Percentiles rank a stretch among this genome's conserved stretches.
Evolutionary conservation across 2,113 vertebrate species (phyloP).

Genomic region (Jaculus jaculus): DNA sequence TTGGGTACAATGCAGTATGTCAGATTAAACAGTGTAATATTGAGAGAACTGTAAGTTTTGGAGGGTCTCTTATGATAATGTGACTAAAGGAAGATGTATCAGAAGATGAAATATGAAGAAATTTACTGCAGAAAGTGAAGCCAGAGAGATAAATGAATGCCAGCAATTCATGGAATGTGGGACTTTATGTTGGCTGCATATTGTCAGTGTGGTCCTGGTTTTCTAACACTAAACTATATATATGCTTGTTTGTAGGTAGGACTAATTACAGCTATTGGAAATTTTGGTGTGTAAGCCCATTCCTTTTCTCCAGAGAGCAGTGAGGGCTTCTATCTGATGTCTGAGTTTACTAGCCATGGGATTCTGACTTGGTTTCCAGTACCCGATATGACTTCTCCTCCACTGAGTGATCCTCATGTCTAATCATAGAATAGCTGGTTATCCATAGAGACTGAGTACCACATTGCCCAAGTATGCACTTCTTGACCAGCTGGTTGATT

Average conservation of each 20-base stretch:
- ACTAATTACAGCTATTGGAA: neutral
- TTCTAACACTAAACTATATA: neutral
- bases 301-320: too few relatives aligned
- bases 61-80: neutral
- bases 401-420: too few relatives aligned
- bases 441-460: too few relatives aligned
- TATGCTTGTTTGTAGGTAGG: neutral
- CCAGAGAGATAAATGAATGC: neutral
- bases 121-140: neutral
- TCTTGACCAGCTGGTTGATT: too few relatives aligned
- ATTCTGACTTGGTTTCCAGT: too few relatives aligned
- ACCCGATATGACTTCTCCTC: too few relatives aligned
- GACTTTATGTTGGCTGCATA: neutral
- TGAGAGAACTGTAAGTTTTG: neutral
- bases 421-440: too few relatives aligned
- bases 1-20: neutral
- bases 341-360: too few relatives aligned
- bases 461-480: too few relatives aligned
- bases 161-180: fast-evolving
- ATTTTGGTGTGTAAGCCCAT: too few relatives aligned
- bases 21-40: neutral
- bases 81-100: neutral
- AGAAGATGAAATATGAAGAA: neutral
- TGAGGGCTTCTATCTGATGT: too few relatives aligned
- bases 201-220: neutral